A percentile compares a stretch with the other conserved stretches of the same genome.
Conservation (phyloP, 2,888 invertebrate genomes). For the Eretmocerus hayati region DNA sequence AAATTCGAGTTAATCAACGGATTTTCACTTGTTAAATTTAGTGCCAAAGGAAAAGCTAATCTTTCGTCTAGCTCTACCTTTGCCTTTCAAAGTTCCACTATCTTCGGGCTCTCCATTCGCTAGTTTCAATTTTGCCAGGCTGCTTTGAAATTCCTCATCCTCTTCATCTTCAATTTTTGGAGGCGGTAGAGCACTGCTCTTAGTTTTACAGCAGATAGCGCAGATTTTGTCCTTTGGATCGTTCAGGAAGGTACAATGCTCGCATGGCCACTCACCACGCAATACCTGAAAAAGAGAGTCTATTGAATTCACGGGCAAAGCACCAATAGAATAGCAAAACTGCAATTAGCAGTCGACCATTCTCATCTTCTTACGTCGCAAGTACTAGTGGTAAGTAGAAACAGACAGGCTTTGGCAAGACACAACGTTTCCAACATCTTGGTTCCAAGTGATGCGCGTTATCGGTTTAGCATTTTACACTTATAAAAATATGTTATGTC, state of each 20-base stretch:
- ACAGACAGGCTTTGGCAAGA: too few relatives aligned
- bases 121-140: conserved; percentile 28
- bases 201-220: conserved; percentile 78
- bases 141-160: conserved; percentile 26
- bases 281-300: conserved; percentile 5
- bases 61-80: conserved; percentile 67
- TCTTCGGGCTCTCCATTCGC: conserved; percentile 20
- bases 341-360: too few relatives aligned
- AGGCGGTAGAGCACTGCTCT: conserved; percentile 37
- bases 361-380: background rate
- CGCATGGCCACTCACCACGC: conserved; percentile 68
- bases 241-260: conserved; percentile 85
- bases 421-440: too few relatives aligned
- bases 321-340: too few relatives aligned
- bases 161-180: conserved; percentile 20
- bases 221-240: conserved; percentile 73
- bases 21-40: conserved; percentile 50
- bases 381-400: too few relatives aligned
- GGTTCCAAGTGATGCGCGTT: too few relatives aligned
- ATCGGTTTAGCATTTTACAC: too few relatives aligned
- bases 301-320: background rate
- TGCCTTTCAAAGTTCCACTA: conserved; percentile 38
- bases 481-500: too few relatives aligned
- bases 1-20: too few relatives aligned
- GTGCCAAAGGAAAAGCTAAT: conserved; percentile 70